Base-by-base conservation (phyloP, 37 sponge, comb jelly and placozoan species). In the Cladorhizidae sp. region DNA sequence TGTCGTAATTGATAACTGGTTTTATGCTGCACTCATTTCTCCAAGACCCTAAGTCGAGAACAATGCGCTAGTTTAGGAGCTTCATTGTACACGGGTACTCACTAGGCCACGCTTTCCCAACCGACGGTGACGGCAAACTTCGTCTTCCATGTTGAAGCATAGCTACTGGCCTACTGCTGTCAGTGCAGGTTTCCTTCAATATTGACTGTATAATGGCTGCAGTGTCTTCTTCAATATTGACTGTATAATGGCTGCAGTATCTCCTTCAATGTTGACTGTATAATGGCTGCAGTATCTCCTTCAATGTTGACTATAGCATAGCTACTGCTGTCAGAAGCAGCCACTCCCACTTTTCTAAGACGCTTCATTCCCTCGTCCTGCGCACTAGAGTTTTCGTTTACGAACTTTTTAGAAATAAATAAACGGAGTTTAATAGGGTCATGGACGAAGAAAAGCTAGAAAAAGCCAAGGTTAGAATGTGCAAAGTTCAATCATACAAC, bases 1-100 rank as follows among this genome's bases (percentile, higher is more conserved):
- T 81, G 28, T n/a, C 45, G 41, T 81, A 81, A 64, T 81, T 57
- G 22, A 81, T 81, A 25, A 61, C 64, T 36, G 72, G 57, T 43
- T 36, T 38, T 28, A 12, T 36, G 9, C 40, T 68, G 69, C 9
- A n/a, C 29, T n/a, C n/a, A 64, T 64, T 64, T 35, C 42, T 20
- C 17, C 12, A 20, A 20, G 12, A 54, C 55, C 55, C 17, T 20
- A 54, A 54, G 55, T 54, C 55, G 55, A 54, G 17, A n/a, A n/a
- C n/a, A n/a, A n/a, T n/a, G n/a, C n/a, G n/a, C n/a, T n/a, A n/a
- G n/a, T n/a, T n/a, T n/a, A n/a, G n/a, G 17, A 54, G 17, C 55
- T 17, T 54, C 55, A 17, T 54, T 54, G 17, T 54, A 12, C 17
- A 54, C 55, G 17, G 55, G 55, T 17, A 54, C 17, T 20, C 17